Evolutionary conservation across 2,888 invertebrate species (phyloP).

Genomic region (Petrophora chlorosata): DNA sequence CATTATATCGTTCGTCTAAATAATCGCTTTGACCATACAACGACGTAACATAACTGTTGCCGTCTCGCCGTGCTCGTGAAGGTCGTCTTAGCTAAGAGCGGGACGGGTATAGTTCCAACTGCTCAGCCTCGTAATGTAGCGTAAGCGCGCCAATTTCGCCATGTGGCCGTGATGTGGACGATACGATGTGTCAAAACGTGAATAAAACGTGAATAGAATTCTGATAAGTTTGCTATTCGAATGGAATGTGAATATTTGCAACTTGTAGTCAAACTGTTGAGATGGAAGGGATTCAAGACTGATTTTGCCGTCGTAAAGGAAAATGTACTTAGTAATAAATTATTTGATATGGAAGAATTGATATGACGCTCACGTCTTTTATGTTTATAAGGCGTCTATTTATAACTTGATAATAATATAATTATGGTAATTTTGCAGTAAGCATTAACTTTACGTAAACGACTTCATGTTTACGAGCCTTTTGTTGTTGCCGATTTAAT

Average conservation of each 20-base stretch:
- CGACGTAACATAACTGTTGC: not conserved
- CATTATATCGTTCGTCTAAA: constrained; percentile 5
- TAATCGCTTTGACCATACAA: constrained; percentile 8
- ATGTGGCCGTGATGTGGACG: constrained; percentile 33
- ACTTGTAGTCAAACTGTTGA: not conserved
- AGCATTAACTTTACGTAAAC: too few relatives aligned
- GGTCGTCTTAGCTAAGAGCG: constrained; percentile 28
- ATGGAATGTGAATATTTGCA: not conserved
- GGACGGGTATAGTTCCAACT: constrained; percentile 32
- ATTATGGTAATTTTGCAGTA: too few relatives aligned
- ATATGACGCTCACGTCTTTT: not conserved
- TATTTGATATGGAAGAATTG: not conserved
- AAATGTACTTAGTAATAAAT: not conserved
- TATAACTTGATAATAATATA: too few relatives aligned
- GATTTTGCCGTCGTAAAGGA: constrained; percentile 1
- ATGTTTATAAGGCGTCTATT: not conserved
- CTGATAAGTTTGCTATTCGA: constrained; percentile 5
- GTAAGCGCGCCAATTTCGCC: constrained; percentile 37
- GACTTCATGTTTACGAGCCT: too few relatives aligned
- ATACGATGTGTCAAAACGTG: constrained; percentile 37
- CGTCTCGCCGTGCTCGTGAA: constrained; percentile 25
- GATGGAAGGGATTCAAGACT: not conserved
- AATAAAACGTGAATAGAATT: constrained; percentile 21
- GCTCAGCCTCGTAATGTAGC: constrained; percentile 32
- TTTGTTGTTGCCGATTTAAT: too few relatives aligned